Base-by-base conservation (phyloP, 2,113 vertebrate genomes). In the Takifugu bimaculatus region DNA sequence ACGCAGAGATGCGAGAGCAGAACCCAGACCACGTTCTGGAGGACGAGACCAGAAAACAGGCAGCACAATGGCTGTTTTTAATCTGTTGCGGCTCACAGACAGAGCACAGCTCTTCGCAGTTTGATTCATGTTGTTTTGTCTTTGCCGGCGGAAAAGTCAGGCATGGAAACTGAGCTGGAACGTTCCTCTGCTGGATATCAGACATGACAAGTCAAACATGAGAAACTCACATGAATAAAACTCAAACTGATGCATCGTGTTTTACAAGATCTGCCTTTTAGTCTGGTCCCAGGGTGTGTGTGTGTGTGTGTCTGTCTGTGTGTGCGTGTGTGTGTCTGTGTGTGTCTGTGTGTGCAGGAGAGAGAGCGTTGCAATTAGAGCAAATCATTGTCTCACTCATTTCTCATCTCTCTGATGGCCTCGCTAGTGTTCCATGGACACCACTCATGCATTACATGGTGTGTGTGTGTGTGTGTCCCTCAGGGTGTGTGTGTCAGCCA, bases 141-240 rank as follows among this genome's bases (percentile, higher is more conserved):
- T 87, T 90, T 91, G 90, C 87, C 88, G 15, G 6, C 68, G 86
- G 88, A 84, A 84, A 88, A 60, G 81, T 79, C 78, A 77, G 82
- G 68, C 70, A 32, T 67, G 56, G 63, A 65, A 28, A 72, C 50
- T 65, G 79, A 75, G 66, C 68, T 70, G 56, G 57, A 78, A 83
- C 65, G 60, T 51, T 49, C 74, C 74, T 70, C 63, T 73, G 54
- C 74, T 80, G 70, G 63, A 75, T 68, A 83, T 82, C 65, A 60
- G 79, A 61, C 78, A 71, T 81, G 86, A 88, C 88, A 88, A 78
- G 77, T 76, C 73, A 75, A 74, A 81, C 78, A 80, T 64, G 66
- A 81, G 75, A 78, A 72, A 81, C 80, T 82, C 74, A 82, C 49
- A 81, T 73, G 28, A 77, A 86, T 79, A 62, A 84, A 79, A 70